Conservation (phyloP, 2,888 invertebrate genomes). For the Drosophila paranaensis region DNA sequence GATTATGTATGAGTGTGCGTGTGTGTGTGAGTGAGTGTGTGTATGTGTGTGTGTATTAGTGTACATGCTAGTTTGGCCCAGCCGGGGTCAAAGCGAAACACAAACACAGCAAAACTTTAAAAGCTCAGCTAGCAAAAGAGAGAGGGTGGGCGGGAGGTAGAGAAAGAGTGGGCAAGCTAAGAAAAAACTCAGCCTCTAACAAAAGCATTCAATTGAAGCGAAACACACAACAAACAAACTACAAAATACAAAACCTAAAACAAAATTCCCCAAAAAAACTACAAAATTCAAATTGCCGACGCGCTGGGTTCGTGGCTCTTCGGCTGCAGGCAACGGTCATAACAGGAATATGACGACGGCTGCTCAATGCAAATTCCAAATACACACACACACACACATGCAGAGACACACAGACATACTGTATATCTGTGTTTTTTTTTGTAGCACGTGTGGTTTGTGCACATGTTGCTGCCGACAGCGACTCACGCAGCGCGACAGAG, state of each 20-base stretch:
- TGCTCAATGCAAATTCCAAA: slow-evolving; percentile 79
- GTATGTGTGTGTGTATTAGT: slow-evolving; percentile 14
- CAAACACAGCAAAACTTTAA: slow-evolving; percentile 51
- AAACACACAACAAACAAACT: slow-evolving; percentile 32
- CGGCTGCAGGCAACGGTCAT: slow-evolving; percentile 44
- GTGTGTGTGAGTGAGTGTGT: slow-evolving; percentile 18
- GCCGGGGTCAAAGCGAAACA: slow-evolving; percentile 49
- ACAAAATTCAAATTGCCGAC: slow-evolving; percentile 42
- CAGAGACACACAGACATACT: slow-evolving; percentile 10
- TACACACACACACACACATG: slow-evolving; percentile 37
- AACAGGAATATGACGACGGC: slow-evolving; percentile 53
- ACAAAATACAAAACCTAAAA: slow-evolving; percentile 13
- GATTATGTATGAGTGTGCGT: slow-evolving; percentile 54
- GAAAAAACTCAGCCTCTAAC: slow-evolving; percentile 21
- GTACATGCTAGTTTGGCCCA: slow-evolving; percentile 25
- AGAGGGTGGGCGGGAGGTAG: not conserved
- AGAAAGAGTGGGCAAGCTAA: not conserved
- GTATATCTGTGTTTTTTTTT: slow-evolving; percentile 58
- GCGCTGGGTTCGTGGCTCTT: slow-evolving; percentile 25
- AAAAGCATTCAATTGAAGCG: slow-evolving; percentile 37
- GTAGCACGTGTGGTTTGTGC: slow-evolving; percentile 80
- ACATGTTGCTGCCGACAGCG: slow-evolving; percentile 68
- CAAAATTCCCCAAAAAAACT: slow-evolving; percentile 32
- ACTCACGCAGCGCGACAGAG: slow-evolving; percentile 39
- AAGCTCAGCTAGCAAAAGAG: slow-evolving; percentile 36